A percentile compares a stretch with the other conserved stretches of the same genome.
These are phyloP conservation scores for Labeo catla DNA, from an alignment of 2,113 vertebrate genomes.

Conservation along the genomic window DNA sequence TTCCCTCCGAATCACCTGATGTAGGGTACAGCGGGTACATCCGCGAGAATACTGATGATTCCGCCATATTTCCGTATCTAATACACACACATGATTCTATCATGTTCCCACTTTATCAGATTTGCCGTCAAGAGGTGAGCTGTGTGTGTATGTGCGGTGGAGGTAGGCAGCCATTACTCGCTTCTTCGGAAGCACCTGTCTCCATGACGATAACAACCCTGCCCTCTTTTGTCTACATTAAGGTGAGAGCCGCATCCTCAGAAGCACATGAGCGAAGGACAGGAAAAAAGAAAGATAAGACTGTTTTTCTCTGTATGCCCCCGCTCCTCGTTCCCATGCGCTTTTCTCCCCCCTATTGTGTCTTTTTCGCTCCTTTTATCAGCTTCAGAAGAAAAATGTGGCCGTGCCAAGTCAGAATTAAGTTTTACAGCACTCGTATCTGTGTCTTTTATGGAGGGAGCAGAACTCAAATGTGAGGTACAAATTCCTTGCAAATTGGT, in stretches of 20 bases:
- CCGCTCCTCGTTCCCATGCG: not conserved
- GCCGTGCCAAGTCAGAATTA: slow-evolving; percentile 42
- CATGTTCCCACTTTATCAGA: slow-evolving; percentile 27
- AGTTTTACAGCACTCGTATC: slow-evolving; percentile 32
- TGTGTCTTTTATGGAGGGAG: slow-evolving; percentile 30
- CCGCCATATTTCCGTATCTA: slow-evolving; percentile 53
- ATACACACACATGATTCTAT: slow-evolving; percentile 31
- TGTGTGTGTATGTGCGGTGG: not conserved
- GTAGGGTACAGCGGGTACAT: not conserved
- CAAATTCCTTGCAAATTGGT: slow-evolving; percentile 34
- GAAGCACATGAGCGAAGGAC: slow-evolving; percentile 38
- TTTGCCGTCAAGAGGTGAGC: not conserved
- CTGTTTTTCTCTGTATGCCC: slow-evolving; percentile 19
- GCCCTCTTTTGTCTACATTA: slow-evolving; percentile 62
- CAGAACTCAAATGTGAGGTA: slow-evolving; percentile 43
- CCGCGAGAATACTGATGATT: slow-evolving; percentile 62
- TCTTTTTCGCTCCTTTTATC: slow-evolving; percentile 35
- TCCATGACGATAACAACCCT: slow-evolving; percentile 55
- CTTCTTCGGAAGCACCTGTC: slow-evolving; percentile 55
- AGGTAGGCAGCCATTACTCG: slow-evolving; percentile 37
- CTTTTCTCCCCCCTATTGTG: slow-evolving; percentile 42
- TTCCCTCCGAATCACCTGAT: slow-evolving; percentile 63
- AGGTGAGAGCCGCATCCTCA: slow-evolving; percentile 38
- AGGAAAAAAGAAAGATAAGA: slow-evolving; percentile 45
- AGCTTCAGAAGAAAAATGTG: slow-evolving; percentile 35